phyloP scores from a whole-genome alignment of 2,888 invertebrate genomes.

The Ariolimax columbianus region DNA sequence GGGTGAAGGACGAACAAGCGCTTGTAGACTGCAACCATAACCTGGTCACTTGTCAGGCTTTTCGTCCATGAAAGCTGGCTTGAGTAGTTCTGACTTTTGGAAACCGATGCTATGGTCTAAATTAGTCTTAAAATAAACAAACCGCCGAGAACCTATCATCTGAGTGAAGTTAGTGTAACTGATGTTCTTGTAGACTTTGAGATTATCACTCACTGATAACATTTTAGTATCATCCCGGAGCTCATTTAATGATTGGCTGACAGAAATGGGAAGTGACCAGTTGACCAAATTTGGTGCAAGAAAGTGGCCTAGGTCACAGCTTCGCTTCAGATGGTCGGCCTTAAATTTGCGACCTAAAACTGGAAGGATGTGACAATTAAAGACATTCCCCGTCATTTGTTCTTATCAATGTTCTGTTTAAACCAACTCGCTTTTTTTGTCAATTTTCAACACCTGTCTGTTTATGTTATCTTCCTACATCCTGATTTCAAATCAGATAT shows the following conservation, averaged over 20 bases:
- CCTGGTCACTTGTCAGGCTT: conserved; percentile 9
- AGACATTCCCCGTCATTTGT: too few relatives aligned
- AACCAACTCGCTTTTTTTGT: too few relatives aligned
- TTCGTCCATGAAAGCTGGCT: conserved; percentile 33
- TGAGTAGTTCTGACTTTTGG: not conserved
- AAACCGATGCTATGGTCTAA: conserved; percentile 1
- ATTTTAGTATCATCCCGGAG: not conserved
- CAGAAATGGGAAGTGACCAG: conserved; percentile 22
- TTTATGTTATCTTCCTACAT: too few relatives aligned
- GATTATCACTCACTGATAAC: not conserved
- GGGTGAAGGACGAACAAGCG: conserved; percentile 27
- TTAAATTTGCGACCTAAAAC: conserved; percentile 35
- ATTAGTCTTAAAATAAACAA: conserved; percentile 37
- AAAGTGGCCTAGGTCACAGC: not conserved
- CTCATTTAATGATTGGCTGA: not conserved
- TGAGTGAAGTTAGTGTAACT: conserved; percentile 1
- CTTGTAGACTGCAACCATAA: conserved; percentile 4
- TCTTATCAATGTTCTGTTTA: too few relatives aligned
- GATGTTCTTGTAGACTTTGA: not conserved
- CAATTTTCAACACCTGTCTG: too few relatives aligned
- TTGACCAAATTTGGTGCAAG: conserved; percentile 34
- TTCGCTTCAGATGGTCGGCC: not conserved
- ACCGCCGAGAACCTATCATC: not conserved
- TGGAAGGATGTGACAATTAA: too few relatives aligned
- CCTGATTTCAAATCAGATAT: too few relatives aligned